Percentiles rank a stretch among this genome's conserved stretches.
These are phyloP conservation scores for Muscidifurax raptorellus DNA, from an alignment of 1,140 invertebrate species.

Conservation along the genomic window DNA sequence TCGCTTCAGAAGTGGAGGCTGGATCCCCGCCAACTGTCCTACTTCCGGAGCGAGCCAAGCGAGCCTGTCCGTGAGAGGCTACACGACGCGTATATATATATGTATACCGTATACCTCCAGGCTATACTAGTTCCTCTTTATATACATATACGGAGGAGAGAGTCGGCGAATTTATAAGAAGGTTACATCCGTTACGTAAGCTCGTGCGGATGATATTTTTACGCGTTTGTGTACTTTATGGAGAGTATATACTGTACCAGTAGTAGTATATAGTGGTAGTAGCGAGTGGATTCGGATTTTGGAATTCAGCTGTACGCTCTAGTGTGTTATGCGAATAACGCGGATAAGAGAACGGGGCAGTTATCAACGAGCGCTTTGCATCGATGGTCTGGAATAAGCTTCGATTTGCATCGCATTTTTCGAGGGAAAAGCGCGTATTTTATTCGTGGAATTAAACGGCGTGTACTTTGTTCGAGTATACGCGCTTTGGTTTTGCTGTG, in stretches of 20 bases:
- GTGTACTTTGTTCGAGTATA: background rate
- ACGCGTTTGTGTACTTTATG: background rate
- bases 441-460: background rate
- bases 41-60: constrained; percentile 56
- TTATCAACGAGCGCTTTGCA: background rate
- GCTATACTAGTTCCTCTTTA: background rate
- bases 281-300: background rate
- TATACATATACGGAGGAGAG: background rate
- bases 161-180: constrained; percentile 40
- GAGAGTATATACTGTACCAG: too few relatives aligned
- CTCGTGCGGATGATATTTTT: constrained; percentile 22
- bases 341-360: background rate
- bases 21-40: constrained; percentile 57
- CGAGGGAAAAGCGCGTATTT: too few relatives aligned
- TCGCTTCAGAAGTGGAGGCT: constrained; percentile 36
- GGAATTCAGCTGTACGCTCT: background rate
- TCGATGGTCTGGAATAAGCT: background rate
- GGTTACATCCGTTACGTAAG: constrained; percentile 20
- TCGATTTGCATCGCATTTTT: background rate
- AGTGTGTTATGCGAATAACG: background rate
- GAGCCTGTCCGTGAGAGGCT: constrained; percentile 11
- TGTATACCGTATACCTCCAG: background rate
- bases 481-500: background rate
- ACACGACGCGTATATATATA: background rate
- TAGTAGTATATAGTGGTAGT: background rate